Percentiles rank a stretch among this genome's conserved stretches.
Evolutionary conservation across 2,797 vertebrate genomes (phyloP).

Genomic region (Gymnocypris eckloni): DNA sequence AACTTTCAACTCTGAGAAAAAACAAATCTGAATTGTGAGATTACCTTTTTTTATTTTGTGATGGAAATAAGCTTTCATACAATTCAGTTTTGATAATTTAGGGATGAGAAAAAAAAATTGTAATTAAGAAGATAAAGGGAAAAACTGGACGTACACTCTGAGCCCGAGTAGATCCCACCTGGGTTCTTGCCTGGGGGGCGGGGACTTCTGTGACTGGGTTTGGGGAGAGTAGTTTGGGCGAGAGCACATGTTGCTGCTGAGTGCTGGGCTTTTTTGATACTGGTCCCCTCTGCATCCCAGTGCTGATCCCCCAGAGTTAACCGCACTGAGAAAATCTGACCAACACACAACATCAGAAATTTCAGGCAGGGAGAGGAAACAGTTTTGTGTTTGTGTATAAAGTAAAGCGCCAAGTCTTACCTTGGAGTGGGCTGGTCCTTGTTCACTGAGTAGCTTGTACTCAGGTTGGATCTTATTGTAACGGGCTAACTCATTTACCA

Average conservation of each 20-base stretch:
- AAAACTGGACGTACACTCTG: conserved; percentile 48
- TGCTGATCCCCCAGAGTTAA: conserved; percentile 92
- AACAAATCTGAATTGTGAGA: neutral
- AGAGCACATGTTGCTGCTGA: conserved; percentile 90
- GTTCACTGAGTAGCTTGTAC: conserved; percentile 94
- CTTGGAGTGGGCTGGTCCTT: conserved; percentile 95
- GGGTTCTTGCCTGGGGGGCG: conserved; percentile 89
- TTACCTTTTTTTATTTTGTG: neutral
- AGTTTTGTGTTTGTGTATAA: neutral
- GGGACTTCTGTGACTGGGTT: conserved; percentile 85
- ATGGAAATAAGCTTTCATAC: neutral
- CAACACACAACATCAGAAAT: conserved; percentile 14
- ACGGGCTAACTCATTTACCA: conserved; percentile 99
- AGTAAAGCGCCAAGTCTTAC: conserved; percentile 65
- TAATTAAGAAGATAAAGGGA: neutral
- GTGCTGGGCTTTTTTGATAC: conserved; percentile 96
- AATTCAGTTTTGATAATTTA: neutral
- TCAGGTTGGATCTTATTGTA: conserved; percentile 96
- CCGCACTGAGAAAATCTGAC: conserved; percentile 92
- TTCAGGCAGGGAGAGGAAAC: neutral
- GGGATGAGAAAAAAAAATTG: neutral
- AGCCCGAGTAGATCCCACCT: conserved; percentile 71
- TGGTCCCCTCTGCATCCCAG: conserved; percentile 94
- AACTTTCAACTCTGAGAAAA: too few relatives aligned
- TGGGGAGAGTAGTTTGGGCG: conserved; percentile 89